A percentile compares a stretch with the other conserved stretches of the same genome.
These are phyloP conservation scores for Patiria pectinifera DNA, from an alignment of 53 echinoderm and acorn worm species.

Conservation along the genomic window DNA sequence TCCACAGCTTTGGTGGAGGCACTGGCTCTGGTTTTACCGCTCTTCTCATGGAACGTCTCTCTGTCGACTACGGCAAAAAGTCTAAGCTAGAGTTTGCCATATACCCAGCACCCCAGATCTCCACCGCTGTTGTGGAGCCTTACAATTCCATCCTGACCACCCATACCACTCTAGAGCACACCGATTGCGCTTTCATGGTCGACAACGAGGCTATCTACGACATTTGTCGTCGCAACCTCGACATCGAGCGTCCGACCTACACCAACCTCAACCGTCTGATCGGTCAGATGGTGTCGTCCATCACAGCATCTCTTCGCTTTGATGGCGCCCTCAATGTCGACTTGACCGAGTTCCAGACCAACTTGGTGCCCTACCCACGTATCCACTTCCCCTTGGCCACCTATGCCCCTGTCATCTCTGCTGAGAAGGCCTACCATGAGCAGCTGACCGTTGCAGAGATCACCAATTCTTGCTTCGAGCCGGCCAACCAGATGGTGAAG, in stretches of 20 bases:
- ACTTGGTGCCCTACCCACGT: slow-evolving; percentile 71
- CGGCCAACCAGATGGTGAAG: slow-evolving; percentile 92
- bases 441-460: slow-evolving; percentile 84
- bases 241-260: slow-evolving; percentile 63
- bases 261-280: slow-evolving; percentile 64
- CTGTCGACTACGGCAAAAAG: slow-evolving; percentile 87
- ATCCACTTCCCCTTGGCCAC: slow-evolving; percentile 81
- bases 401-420: slow-evolving; percentile 84
- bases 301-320: slow-evolving; percentile 66
- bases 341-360: slow-evolving; percentile 68
- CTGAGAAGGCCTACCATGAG: slow-evolving; percentile 83
- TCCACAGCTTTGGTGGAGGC: slow-evolving; percentile 65
- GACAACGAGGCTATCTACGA: slow-evolving; percentile 92
- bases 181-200: slow-evolving; percentile 84
- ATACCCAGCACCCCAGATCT: slow-evolving; percentile 75
- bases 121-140: slow-evolving; percentile 66
- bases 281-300: slow-evolving; percentile 66
- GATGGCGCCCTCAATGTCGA: slow-evolving; percentile 70
- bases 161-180: slow-evolving; percentile 67
- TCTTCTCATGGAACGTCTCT: slow-evolving; percentile 84
- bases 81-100: slow-evolving; percentile 88
- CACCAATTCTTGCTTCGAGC: slow-evolving; percentile 89
- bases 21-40: slow-evolving; percentile 71
- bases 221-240: slow-evolving; percentile 61
- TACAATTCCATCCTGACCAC: slow-evolving; percentile 71